These are phyloP conservation scores for Psilopogon haemacephalus DNA, from an alignment of 2,113 vertebrate species.

Conservation along the genomic window DNA sequence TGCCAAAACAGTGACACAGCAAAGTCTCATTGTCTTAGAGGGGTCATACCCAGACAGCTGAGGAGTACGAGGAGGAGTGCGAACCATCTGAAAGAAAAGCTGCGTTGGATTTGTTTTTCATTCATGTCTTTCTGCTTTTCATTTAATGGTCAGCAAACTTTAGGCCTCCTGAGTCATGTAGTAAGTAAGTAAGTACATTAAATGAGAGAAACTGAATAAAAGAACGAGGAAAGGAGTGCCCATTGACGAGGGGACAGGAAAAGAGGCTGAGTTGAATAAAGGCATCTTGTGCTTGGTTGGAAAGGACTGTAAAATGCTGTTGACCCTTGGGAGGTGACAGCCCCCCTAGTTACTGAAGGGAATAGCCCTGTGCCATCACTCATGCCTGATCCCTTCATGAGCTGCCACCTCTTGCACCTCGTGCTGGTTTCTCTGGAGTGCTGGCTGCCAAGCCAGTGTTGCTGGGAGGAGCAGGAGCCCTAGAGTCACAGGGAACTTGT, in stretches of 20 bases:
- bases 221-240: background rate
- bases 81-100: background rate
- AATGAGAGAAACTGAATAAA: background rate
- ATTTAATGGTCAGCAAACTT: background rate
- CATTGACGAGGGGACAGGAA: background rate
- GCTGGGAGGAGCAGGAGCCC: constrained; percentile 19
- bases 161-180: background rate
- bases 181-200: background rate
- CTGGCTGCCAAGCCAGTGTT: background rate
- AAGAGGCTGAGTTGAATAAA: background rate
- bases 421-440: background rate
- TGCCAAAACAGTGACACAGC: background rate
- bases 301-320: background rate
- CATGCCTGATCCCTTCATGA: background rate
- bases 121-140: background rate
- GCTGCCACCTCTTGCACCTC: background rate
- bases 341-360: background rate
- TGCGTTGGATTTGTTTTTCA: background rate
- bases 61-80: background rate
- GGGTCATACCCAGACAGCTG: background rate
- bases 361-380: background rate
- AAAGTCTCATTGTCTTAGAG: background rate
- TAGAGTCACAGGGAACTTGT: background rate
- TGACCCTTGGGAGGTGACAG: background rate
- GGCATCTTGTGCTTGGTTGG: background rate